phyloP scores from a whole-genome alignment of 1,140 invertebrate species.

The Asobara japonica region DNA sequence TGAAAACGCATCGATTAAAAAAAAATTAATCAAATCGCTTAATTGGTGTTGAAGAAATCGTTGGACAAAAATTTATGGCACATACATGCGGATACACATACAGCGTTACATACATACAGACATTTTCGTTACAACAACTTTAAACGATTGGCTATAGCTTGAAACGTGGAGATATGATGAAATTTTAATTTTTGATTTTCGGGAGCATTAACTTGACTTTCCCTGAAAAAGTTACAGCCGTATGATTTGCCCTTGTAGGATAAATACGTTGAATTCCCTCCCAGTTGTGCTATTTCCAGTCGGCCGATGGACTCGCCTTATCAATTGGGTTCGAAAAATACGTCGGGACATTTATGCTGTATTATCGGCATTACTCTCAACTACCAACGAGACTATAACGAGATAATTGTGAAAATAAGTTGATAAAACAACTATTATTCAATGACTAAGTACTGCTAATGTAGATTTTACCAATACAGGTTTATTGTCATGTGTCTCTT shows the following conservation, averaged over 20 bases:
- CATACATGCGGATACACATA: no score
- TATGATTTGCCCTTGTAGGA: neutral
- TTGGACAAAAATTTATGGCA: no score
- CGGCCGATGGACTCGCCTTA: slow-evolving; percentile 32
- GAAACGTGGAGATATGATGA: no score
- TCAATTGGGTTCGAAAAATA: slow-evolving; percentile 32
- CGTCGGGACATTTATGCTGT: neutral
- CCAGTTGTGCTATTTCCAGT: slow-evolving; percentile 12
- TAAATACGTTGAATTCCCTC: neutral
- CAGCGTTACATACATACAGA: no score
- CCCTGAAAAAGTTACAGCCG: neutral
- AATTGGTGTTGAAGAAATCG: no score
- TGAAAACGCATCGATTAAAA: no score
- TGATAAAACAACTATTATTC: neutral
- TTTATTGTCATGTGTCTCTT: neutral
- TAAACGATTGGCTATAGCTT: no score
- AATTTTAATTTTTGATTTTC: neutral
- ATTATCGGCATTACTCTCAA: slow-evolving; percentile 1
- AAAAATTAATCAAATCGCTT: no score
- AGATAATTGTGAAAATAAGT: neutral
- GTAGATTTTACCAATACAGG: slow-evolving; percentile 6
- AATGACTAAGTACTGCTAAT: neutral
- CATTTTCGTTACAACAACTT: no score
- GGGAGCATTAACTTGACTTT: neutral
- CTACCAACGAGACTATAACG: neutral